Evolutionary conservation across 2,797 vertebrate species (phyloP).

Genomic region (Ctenopoma kingsleyae): DNA sequence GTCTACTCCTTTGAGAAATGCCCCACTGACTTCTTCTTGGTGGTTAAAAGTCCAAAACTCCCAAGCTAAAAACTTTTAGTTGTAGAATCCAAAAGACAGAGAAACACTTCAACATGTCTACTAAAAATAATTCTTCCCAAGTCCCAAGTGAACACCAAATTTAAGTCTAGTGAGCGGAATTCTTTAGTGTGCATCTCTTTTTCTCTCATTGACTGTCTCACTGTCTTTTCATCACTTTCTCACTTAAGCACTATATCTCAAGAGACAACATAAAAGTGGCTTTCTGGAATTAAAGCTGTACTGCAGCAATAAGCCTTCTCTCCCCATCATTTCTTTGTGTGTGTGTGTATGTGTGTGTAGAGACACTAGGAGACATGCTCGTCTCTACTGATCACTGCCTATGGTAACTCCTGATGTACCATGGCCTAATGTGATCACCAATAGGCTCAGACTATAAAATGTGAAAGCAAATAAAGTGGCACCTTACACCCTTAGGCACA

Average conservation of each 20-base stretch:
- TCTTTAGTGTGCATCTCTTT: constrained; percentile 14
- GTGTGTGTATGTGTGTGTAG: constrained; percentile 6
- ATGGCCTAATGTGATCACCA: neutral
- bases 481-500: neutral
- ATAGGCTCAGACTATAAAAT: neutral
- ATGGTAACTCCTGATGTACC: constrained; percentile 13
- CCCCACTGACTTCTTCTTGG: neutral
- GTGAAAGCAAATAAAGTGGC: constrained; percentile 5
- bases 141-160: constrained; percentile 24
- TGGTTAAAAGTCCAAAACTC: neutral
- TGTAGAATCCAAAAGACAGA: neutral
- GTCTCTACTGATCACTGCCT: constrained; percentile 13
- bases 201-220: constrained; percentile 33
- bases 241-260: constrained; percentile 15
- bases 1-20: neutral
- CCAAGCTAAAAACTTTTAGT: neutral
- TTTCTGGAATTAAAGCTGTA: constrained; percentile 37
- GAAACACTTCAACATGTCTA: neutral
- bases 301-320: constrained; percentile 30
- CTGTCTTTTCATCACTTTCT: constrained; percentile 29
- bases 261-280: constrained; percentile 47
- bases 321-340: neutral
- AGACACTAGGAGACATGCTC: neutral
- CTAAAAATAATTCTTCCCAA: constrained; percentile 24
- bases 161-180: constrained; percentile 15